Conservation (phyloP, 53 echinoderm and acorn worm species). For the Zoroaster sp. region DNA sequence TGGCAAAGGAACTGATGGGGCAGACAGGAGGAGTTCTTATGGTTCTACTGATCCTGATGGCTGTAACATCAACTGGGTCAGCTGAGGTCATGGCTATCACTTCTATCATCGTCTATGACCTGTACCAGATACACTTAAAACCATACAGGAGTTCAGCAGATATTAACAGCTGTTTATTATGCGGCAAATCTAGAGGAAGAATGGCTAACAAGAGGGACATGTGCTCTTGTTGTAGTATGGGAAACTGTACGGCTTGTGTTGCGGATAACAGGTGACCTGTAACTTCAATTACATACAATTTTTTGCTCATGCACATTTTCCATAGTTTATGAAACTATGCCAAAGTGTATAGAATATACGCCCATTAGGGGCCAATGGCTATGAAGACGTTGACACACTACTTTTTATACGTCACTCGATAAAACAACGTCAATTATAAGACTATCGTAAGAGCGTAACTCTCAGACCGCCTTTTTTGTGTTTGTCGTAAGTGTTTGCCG, state of each 20-base stretch:
- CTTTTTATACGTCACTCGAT: no score
- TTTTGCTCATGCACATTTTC: no score
- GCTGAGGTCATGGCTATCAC: slow-evolving; percentile 97
- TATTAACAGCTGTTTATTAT: slow-evolving; percentile 85
- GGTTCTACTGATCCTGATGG: slow-evolving; percentile 89
- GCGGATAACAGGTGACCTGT: slow-evolving; percentile 72
- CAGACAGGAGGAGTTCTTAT: slow-evolving; percentile 76
- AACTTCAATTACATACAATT: no score
- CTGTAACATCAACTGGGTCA: slow-evolving; percentile 96
- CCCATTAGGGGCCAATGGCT: no score
- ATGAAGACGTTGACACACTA: no score
- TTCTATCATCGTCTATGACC: slow-evolving; percentile 89
- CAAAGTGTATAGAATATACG: no score
- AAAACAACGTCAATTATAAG: no score
- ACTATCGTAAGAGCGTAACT: no score
- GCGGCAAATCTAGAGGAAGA: slow-evolving; percentile 90
- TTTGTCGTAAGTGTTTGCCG: no score
- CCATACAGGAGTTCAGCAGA: slow-evolving; percentile 82
- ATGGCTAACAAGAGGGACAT: slow-evolving; percentile 87
- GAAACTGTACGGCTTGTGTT: slow-evolving; percentile 66
- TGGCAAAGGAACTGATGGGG: slow-evolving; percentile 86
- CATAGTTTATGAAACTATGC: no score
- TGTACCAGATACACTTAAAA: slow-evolving; percentile 92
- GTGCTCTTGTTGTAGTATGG: slow-evolving; percentile 84
- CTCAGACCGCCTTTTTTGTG: no score